Evolutionary conservation across 2,113 vertebrate species (phyloP), one percentile per base, ranked within the genome.

Genomic region (Saguinus midas): DNA sequence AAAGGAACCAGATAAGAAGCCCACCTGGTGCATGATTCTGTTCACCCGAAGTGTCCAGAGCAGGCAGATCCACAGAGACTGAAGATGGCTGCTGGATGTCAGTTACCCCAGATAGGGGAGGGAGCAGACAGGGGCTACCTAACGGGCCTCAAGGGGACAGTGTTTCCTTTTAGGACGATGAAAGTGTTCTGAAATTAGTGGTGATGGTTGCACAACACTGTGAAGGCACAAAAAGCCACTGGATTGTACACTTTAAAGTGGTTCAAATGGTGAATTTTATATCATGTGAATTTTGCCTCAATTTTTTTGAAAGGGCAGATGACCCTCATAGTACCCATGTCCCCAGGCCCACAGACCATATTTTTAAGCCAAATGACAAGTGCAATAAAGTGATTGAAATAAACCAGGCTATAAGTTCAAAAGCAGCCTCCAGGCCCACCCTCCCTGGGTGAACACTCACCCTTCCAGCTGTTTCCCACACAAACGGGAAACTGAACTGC

Each of bases 41-140:
- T n/a, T 8, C 0, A 1, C 2, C 4, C 0, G 5, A 37, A 58
- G 0, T 2, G 45, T 43, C 55, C 37, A 0, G 27, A 18, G 32
- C 12, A 25, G 64, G 35, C 61, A 32, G 14, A 78, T 5, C 17
- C 3, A 0, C 0, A 1, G 18, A n/a, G 88, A 43, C 1, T 0
- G 27, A 6, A 21, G 11, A 45, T 1, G 27, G 85, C 1, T 1
- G 16, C n/a, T 3, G 25, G 90, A 8, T 5, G 5, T 23, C 45
- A 1, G 80, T 25, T 16, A 4, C 50, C 37, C 68, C 25, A 50
- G 10, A 9, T 1, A 4, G 0, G 8, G 45, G 75, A 32, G 55
- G n/a, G 27, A 11, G 23, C 8, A 3, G 11, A 1, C 0, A 18
- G 57, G 48, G 32, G 12, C 48, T 1, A 5, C 58, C 35, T 7